Evolutionary conservation across 2,113 vertebrate species (phyloP), one percentile per base, ranked within the genome.

Genomic region (Sebastes schlegelii): DNA sequence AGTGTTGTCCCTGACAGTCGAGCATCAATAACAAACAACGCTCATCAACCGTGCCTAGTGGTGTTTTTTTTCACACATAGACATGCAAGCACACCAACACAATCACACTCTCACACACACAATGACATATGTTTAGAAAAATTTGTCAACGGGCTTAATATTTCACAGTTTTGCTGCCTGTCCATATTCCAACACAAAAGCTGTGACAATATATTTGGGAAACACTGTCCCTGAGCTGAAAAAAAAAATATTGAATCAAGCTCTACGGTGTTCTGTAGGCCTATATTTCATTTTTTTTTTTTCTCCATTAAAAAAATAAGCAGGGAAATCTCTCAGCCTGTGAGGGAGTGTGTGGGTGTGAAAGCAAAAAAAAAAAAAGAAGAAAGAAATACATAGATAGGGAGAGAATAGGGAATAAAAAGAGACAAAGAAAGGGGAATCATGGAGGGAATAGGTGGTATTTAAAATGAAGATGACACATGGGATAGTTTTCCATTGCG

Each of bases 381-480:
- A 17, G 6, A 79, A 58, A 51, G 57, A 63, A 68, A 72, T 68
- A 78, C 11, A 51, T n/a, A 84, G 49, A 78, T 7, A 16, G 12
- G 49, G 68, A 67, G 40, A 74, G 64, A 51, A 65, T 51, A 57
- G 68, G 76, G 73, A 77, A 83, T 58, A 58, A 57, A 78, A 51
- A 51, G 54, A 88, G 84, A 92, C 88, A 89, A 86, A 85, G 73
- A 87, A 17, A 72, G 73, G 51, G 61, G 62, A 84, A 76, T n/a
- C 66, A 14, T 52, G 57, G 79, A 86, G 88, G 88, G 83, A 87
- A 90, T 61, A 74, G 66, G 46, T 90, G 81, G 83, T 88, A 82
- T 88, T 93, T 90, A 90, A 90, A 88, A 84, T 82, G 74, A 91
- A 86, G 87, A 89, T 64, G 86, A 86, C 88, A 92, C 84, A n/a